Base-by-base conservation (phyloP, 2,797 vertebrate species). In the Tiaroga cobitis region DNA sequence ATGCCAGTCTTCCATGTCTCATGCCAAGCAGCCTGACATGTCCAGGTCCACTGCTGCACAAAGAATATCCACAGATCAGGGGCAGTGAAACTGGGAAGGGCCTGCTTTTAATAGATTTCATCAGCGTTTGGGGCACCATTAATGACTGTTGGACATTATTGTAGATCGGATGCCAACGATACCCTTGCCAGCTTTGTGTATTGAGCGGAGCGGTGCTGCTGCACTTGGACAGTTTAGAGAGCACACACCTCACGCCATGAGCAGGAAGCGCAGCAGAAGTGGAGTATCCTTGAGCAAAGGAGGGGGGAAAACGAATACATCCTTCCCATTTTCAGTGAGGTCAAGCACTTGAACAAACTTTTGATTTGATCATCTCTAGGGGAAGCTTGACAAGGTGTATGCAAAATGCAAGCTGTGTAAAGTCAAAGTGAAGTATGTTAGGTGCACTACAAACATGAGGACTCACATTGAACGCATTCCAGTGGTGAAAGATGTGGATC, bases 1-100 rank as follows among this genome's bases (percentile, higher is more conserved):
- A 83, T 85, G 67, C 76, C 82, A 63, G 76, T 61, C 63, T 84
- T 39, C 77, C 65, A 34, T 85, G 75, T 84, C 82, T 80, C 72
- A 80, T 85, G 86, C 86, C 81, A 88, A 86, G 75, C 80, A 80
- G 74, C 63, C 78, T 82, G 68, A 79, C 85, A 74, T 54, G 41
- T 84, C 85, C 82, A 83, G 43, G 80, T 86, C 61, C 72, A 77
- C 65, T 49, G 32, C 56, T 78, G 59, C 72, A 49, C 32, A 81
- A 63, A 87, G 63, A 81, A 86, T 84, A 80, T 83, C 59, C 29
- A 87, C 68, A 88, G 68, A 85, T 78, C 59, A 82, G 83, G 26
- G 68, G 51, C 69, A 56, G 70, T 24, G 32, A n/a, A 54, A 19
- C 29, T 51, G 69, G 65, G 29, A 75, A 63, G 77, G 80, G 10